Conservation (phyloP, 1,140 invertebrate species). For the Listronotus bonariensis region DNA sequence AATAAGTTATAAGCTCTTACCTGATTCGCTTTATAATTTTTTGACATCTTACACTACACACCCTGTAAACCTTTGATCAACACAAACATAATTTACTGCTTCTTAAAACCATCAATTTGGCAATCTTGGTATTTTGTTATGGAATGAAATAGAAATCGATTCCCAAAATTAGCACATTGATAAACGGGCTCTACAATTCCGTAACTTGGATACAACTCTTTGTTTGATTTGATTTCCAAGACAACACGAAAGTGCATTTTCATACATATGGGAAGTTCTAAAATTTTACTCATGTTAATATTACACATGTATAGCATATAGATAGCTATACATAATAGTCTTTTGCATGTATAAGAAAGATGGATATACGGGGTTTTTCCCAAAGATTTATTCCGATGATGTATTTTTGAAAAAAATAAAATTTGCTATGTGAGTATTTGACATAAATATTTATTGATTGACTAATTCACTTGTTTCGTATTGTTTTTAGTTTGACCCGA, state of each 20-base stretch:
- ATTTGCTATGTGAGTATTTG: too few relatives aligned
- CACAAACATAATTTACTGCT: background rate
- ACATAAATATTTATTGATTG: too few relatives aligned
- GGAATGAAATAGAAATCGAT: constrained; percentile 14
- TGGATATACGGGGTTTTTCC: too few relatives aligned
- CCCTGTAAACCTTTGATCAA: background rate
- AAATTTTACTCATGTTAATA: background rate
- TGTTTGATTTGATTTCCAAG: constrained; percentile 34
- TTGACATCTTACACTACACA: constrained; percentile 19
- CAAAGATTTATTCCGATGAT: too few relatives aligned
- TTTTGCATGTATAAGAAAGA: too few relatives aligned
- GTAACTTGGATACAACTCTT: constrained; percentile 17
- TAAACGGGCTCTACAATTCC: background rate
- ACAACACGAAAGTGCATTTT: constrained; percentile 20
- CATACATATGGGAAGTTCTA: background rate
- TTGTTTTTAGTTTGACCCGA: too few relatives aligned
- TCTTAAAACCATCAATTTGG: background rate
- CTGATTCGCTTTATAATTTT: constrained; percentile 28
- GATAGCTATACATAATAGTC: too few relatives aligned
- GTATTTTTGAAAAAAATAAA: too few relatives aligned
- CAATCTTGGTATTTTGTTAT: too few relatives aligned
- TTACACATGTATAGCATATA: too few relatives aligned
- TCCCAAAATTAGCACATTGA: constrained; percentile 16
- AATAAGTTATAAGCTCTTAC: too few relatives aligned
- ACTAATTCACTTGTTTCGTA: too few relatives aligned